Base-by-base conservation (phyloP, 2,113 vertebrate genomes). In the Pomatostomus ruficeps region DNA sequence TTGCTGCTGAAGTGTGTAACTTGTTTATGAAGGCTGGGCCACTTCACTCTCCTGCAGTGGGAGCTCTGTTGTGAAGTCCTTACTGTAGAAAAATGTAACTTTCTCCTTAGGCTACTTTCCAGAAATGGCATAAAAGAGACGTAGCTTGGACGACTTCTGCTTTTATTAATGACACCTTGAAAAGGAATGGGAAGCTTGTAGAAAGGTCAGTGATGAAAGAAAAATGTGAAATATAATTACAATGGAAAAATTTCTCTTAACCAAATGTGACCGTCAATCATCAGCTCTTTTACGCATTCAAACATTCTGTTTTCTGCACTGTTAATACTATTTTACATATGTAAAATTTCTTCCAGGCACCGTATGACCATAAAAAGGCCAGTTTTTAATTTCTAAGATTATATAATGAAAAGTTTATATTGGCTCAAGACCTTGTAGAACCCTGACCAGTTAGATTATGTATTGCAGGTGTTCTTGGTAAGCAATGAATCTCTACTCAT, bases 191-290 rank as follows among this genome's bases (percentile, higher is more conserved):
- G 49, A 71, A 94, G 25, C 68, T 72, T 89, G 42, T 72, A 91
- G 78, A 96, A 95, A 96, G 62, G 70, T 87, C 70, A 89, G 24
- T 12, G 23, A 75, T 72, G 57, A 81, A 92, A 94, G 52, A 93
- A 86, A 89, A 91, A 74, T 51, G 42, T 71, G 46, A 84, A 93
- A 46, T 49, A 76, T 52, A 68, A 76, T 95, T 95, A 77, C 25
- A 36, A 71, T 1, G 5, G 24, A 92, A 92, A 93, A 92, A 73
- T 35, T 46, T 78, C 29, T 91, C 19, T 58, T 68, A 40, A 68
- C 7, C 25, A 59, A 83, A 67, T 74, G 55, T 63, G 43, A 31
- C 35, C 13, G 67, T 90, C 51, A 57, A 23, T 92, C 79, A 86
- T 51, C 35, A 58, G 13, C 8, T 65, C 8, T 77, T 76, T 78